Evolutionary conservation across 2,797 vertebrate species (phyloP), one percentile per base, ranked within the genome.

Genomic region (Psittacula derbiana): DNA sequence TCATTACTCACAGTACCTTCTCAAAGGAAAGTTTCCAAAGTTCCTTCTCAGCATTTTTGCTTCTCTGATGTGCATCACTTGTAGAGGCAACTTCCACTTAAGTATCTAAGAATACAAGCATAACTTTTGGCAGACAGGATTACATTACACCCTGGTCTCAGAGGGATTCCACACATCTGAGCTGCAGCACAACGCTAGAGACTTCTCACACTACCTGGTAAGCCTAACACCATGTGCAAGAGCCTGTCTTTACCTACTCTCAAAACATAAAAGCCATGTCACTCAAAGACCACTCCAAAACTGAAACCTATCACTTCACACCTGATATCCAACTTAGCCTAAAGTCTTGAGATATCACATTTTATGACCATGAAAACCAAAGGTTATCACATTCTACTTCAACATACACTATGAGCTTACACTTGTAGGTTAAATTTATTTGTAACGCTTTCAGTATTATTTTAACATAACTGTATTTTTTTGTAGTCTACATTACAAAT

Each of bases 171-270:
- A 0, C 1, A 1, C 6, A 27, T 5, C 38, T 14, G 38, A 90
- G 38, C 44, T 28, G 70, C 58, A 86, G 76, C 31, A 57, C 20
- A 38, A n/a, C 0, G 6, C 38, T 31, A 43, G 36, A 47, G 47
- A 20, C 1, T 4, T 31, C 44, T 73, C 4, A 2, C 5, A 57
- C 5, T 55, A 36, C 50, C 23, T 18, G 50, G 43, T 49, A 66
- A 62, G 50, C 21, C 25, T 8, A 5, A 58, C 5, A 49, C 10
- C 27, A 11, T 0, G 2, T 1, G 6, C 0, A 0, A 83, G 38
- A 44, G 14, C 8, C 20, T 19, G 18, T 44, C 50, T 80, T 5
- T 55, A 19, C n/a, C 66, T 21, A 17, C 5, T 49, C 41, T 43
- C 43, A 58, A 66, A 86, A 73, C 6, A 14, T 1, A 66, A 88